phyloP scores from a whole-genome alignment of 2,797 vertebrate genomes.

The Squalus acanthias region DNA sequence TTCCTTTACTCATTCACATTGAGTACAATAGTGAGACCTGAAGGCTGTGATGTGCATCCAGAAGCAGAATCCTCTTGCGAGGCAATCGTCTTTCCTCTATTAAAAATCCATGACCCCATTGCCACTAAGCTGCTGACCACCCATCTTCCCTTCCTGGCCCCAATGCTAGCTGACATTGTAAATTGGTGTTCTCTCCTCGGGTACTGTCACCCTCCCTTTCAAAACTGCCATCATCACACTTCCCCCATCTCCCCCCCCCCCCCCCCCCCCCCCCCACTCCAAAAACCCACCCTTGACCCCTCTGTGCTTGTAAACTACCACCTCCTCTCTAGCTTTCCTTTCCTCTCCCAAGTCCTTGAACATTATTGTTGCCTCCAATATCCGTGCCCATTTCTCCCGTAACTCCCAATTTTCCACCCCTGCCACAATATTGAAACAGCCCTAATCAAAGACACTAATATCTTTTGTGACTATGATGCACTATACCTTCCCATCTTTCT shows the following conservation, averaged over 20 bases:
- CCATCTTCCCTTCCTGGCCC: background rate
- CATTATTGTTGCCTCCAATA: background rate
- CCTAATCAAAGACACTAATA: background rate
- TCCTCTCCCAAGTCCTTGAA: background rate
- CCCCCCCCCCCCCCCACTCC: background rate
- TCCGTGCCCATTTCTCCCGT: background rate
- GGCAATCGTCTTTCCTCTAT: background rate
- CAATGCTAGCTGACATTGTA: too few species aligned
- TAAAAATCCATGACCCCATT: background rate
- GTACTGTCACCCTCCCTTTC: too few species aligned
- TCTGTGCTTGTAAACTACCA: background rate
- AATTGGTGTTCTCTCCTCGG: too few species aligned
- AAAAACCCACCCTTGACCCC: background rate
- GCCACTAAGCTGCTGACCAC: background rate
- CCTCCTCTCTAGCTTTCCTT: background rate
- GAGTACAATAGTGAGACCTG: background rate
- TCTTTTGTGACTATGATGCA: background rate
- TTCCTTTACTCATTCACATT: background rate
- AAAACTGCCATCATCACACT: too few species aligned
- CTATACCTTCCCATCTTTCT: background rate
- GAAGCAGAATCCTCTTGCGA: background rate
- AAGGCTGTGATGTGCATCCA: background rate
- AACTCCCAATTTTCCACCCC: background rate
- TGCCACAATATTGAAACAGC: too few species aligned
- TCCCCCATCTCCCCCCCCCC: too few species aligned